Evolutionary conservation across 1,140 invertebrate genomes (phyloP).

Genomic region (Triops longicaudatus): DNA sequence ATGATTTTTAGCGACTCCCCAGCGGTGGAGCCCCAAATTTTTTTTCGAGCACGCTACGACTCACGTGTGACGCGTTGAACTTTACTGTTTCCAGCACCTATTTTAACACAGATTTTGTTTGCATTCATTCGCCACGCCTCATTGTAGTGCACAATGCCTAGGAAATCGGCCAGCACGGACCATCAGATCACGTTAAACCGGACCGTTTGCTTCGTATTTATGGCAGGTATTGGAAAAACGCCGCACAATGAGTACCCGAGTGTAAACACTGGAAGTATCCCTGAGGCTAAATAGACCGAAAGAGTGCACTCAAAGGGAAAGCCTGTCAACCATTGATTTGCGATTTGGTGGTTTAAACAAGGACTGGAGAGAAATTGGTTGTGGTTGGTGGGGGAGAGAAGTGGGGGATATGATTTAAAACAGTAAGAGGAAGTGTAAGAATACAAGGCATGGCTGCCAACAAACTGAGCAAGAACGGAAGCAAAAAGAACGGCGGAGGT

Average conservation of each 20-base stretch:
- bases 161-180: no score
- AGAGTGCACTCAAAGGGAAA: background rate
- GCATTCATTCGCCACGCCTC: no score
- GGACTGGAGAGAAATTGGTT: background rate
- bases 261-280: background rate
- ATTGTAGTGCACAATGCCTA: no score
- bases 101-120: no score
- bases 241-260: background rate
- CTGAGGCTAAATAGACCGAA: no score
- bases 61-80: no score
- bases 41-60: no score
- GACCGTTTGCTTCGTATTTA: background rate
- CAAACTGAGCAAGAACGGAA: background rate
- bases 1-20: no score
- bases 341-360: background rate
- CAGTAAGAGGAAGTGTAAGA: background rate
- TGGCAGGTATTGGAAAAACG: background rate
- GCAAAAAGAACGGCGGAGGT: background rate
- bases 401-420: no score
- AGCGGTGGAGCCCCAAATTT: no score
- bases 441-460: background rate
- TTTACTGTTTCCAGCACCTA: no score
- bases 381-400: background rate
- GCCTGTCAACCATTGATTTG: background rate
- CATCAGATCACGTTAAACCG: background rate